Evolutionary conservation across 1,140 invertebrate species (phyloP), one percentile per base, ranked within the genome.

Genomic region (Rhysida immarginata): DNA sequence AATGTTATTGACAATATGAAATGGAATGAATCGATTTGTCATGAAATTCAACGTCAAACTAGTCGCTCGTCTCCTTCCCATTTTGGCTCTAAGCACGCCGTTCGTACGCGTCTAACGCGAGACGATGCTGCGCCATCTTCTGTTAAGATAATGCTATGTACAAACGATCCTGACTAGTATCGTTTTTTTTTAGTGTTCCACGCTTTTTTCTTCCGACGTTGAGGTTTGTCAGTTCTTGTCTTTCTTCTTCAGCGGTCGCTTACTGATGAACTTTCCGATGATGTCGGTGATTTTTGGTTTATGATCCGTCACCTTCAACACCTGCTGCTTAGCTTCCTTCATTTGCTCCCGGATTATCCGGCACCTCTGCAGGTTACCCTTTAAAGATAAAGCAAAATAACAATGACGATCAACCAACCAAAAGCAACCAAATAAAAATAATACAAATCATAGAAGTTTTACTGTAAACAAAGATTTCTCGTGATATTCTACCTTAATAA

Each of bases 301-400:
- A 68, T 96, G 91, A 61, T 93, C 86, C 66, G 95, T 87, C 56
- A 96, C 83, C 65, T 88, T 84, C 63, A 89, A 80, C 45, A 96
- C 81, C 66, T 91, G 85, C 42, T 78, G 77, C 61, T 84, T 83
- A 0, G 89, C 84, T 70, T 96, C 93, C 61, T 78, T 76, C 68
- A 96, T 83, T 58, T 92, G 90, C 69, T 96, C 92, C 53, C 84
- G 84, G 29, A 95, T 86, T 44, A 95, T 83, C 75, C 85, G 89
- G 68, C 89, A 91, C 46, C 93, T 77, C 72, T 97, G 93, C 66
- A 95, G 85, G 71, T 96, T 96, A 35, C 89, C 91, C 84, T 90
- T 70, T 54, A 76, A 52, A 57, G 59, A 52, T 58, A 57, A 45
- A 27, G 20, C 35, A 56, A 56, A 24, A 29, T 58, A 64, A 26